phyloP scores from a whole-genome alignment of 2,113 vertebrate species.

The Forbesichthys agassizii region DNA sequence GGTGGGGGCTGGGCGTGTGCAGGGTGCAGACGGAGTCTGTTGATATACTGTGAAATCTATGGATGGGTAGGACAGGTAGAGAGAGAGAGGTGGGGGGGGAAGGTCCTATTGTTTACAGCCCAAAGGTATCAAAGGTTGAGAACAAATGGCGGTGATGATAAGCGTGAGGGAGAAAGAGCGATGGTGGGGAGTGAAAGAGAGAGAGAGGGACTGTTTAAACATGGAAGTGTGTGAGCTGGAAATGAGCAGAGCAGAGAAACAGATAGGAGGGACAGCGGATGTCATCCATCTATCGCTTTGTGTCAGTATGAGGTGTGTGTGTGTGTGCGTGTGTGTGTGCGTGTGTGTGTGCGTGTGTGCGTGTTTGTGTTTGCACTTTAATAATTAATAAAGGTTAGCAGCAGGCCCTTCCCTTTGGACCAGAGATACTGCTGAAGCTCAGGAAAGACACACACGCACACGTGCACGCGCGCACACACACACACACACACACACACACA shows the following conservation, averaged over 20 bases:
- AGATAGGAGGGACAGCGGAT: neutral
- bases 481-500: constrained; percentile 7
- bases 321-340: constrained; percentile 3
- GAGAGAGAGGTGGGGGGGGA: neutral
- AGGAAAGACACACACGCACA: constrained; percentile 2
- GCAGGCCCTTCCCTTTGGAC: constrained; percentile 51
- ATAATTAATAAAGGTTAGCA: constrained; percentile 68
- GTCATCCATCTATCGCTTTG: constrained; percentile 31
- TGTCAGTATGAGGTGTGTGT: neutral
- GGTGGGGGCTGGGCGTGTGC: neutral
- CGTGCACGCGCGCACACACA: constrained; percentile 10
- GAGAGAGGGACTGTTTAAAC: too few relatives aligned
- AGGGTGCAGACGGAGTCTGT: neutral
- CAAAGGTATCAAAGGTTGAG: neutral
- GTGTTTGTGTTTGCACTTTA: constrained; percentile 25
- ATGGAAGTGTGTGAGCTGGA: neutral
- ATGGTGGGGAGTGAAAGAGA: neutral
- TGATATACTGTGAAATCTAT: too few relatives aligned
- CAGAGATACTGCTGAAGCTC: constrained; percentile 22
- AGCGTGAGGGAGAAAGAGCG: neutral
- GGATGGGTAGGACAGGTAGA: neutral
- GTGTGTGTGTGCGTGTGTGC: neutral
- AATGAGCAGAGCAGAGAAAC: neutral
- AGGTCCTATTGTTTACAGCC: neutral
- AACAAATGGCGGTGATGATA: neutral